Evolutionary conservation across 92 coral and sea anemone genomes (phyloP).

Genomic region (Chrysogorgia sp.): DNA sequence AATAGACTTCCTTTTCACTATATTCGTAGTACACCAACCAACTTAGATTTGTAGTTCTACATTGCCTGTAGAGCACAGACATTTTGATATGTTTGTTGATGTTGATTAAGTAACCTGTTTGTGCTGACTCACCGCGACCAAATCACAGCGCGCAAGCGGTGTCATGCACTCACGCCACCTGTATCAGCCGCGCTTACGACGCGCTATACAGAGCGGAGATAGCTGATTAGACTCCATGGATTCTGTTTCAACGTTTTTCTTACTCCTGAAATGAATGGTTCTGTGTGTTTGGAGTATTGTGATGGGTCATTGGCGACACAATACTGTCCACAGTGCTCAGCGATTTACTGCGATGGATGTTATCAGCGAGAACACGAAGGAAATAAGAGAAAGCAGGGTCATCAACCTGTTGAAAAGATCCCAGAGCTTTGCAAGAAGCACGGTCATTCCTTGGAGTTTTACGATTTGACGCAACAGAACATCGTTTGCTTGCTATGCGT

Average conservation of each 20-base stretch:
- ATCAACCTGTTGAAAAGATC: constrained; percentile 71
- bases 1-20: too few species aligned
- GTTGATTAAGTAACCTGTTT: neutral
- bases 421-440: constrained; percentile 78
- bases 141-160: neutral
- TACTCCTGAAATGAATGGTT: neutral
- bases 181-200: too few species aligned
- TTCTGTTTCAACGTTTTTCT: neutral
- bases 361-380: constrained; percentile 79
- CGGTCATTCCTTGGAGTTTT: constrained; percentile 81
- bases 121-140: neutral
- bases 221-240: constrained; percentile 6
- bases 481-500: constrained; percentile 32
- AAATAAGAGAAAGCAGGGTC: constrained; percentile 75
- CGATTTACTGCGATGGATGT: constrained; percentile 83
- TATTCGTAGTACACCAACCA: too few species aligned
- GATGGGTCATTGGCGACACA: constrained; percentile 69
- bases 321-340: constrained; percentile 93
- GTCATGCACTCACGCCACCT: too few species aligned
- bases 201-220: too few species aligned
- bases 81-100: too few species aligned
- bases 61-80: too few species aligned
- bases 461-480: constrained; percentile 32
- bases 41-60: too few species aligned
- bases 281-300: constrained; percentile 69